Evolutionary conservation across 1,140 invertebrate species (phyloP).

Genomic region (Leptopilina boulardi): DNA sequence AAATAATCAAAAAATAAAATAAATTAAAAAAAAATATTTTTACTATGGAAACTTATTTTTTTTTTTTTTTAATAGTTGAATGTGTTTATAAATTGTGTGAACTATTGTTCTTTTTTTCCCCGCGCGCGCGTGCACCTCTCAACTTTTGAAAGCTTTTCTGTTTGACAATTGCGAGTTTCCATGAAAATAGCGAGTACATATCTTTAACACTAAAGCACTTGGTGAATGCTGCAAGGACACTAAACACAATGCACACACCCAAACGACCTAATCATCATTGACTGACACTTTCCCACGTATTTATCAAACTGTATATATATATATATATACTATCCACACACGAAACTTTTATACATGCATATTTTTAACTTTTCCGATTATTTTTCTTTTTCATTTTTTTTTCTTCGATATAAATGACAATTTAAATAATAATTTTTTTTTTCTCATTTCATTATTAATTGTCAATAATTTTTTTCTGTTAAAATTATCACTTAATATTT

Average conservation of each 20-base stretch:
- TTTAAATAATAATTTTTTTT: neutral
- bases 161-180: constrained; percentile 23
- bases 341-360: neutral
- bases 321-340: neutral
- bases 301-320: neutral
- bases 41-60: too few species aligned
- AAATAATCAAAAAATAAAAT: too few species aligned
- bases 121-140: neutral
- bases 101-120: neutral
- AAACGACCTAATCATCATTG: constrained; percentile 43
- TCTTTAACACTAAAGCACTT: neutral
- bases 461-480: too few species aligned
- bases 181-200: neutral
- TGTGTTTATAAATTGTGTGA: neutral
- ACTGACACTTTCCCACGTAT: constrained; percentile 39
- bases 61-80: too few species aligned
- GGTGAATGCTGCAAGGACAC: constrained; percentile 43
- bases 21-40: too few species aligned
- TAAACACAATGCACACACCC: constrained; percentile 43
- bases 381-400: neutral
- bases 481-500: too few species aligned
- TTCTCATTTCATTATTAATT: neutral
- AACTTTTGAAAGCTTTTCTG: constrained; percentile 1
- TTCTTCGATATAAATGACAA: neutral
- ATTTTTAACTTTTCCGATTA: neutral